phyloP scores from a whole-genome alignment of 2,113 vertebrate species.

The Sinocyclocheilus grahami region DNA sequence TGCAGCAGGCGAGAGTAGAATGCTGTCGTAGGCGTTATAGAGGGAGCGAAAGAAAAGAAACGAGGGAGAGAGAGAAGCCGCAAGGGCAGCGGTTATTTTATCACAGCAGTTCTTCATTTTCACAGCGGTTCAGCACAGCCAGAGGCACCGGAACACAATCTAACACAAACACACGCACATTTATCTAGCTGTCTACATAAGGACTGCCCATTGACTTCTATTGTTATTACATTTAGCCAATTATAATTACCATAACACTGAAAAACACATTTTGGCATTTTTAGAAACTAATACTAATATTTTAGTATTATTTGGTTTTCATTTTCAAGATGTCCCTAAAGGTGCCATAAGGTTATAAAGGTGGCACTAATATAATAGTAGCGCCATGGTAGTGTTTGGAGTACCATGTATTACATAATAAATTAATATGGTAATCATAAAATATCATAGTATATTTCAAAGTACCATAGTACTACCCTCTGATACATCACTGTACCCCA shows the following conservation, averaged over 20 bases:
- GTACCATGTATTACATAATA: neutral
- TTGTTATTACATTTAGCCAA: constrained; percentile 4
- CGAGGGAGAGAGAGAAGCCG: neutral
- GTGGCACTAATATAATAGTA: neutral
- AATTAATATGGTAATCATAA: neutral
- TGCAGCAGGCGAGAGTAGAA: neutral
- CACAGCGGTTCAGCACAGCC: constrained; percentile 36
- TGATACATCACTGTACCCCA: neutral
- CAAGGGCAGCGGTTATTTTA: constrained; percentile 44
- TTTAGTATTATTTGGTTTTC: neutral
- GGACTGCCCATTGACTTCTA: constrained; percentile 1
- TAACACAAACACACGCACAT: constrained; percentile 34
- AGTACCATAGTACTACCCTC: no score
- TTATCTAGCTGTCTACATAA: constrained; percentile 8
- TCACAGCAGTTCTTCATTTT: constrained; percentile 49
- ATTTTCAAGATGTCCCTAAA: neutral
- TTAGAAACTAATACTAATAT: neutral
- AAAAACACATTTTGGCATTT: neutral
- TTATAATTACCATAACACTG: neutral
- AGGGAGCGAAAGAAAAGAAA: constrained; percentile 26
- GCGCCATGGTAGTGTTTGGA: neutral
- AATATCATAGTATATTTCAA: neutral
- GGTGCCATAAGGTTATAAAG: neutral
- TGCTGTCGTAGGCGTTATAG: constrained; percentile 31
- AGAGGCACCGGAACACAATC: neutral